These are phyloP conservation scores for Ptiloglossa arizonensis DNA, from an alignment of 1,140 invertebrate species.

Conservation along the genomic window DNA sequence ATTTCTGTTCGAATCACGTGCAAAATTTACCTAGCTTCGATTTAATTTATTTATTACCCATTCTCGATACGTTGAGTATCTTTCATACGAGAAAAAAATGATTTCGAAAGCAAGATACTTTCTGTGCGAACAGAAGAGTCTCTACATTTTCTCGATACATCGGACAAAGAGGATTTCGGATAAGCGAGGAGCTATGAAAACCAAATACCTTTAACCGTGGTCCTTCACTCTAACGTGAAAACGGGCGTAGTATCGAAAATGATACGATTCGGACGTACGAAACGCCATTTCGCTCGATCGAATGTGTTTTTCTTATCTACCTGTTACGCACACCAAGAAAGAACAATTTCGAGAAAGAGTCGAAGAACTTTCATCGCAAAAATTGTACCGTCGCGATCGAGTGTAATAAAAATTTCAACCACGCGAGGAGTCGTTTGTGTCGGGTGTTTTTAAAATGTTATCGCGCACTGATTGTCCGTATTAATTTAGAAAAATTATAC, in stretches of 20 bases:
- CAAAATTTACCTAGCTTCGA: too few species aligned
- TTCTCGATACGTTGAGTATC: too few species aligned
- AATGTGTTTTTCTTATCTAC: background rate
- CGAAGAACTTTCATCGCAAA: background rate
- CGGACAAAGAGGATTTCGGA: background rate
- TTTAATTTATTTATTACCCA: too few species aligned
- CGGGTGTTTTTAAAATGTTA: background rate
- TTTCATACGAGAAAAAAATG: too few species aligned
- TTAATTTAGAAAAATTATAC: too few species aligned
- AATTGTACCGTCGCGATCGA: background rate
- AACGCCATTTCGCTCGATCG: background rate
- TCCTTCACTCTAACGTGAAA: background rate
- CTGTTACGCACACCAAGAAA: conserved; percentile 13
- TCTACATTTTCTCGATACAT: background rate
- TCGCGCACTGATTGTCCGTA: too few species aligned
- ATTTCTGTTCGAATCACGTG: too few species aligned
- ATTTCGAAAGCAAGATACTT: too few species aligned
- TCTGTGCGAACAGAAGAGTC: background rate
- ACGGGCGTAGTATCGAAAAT: background rate
- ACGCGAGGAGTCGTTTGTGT: too few species aligned
- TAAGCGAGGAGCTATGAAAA: background rate
- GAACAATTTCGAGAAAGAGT: background rate
- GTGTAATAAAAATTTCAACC: too few species aligned
- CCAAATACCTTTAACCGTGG: background rate
- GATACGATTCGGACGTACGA: background rate